phyloP scores from a whole-genome alignment of 2,113 vertebrate species.

The Catagonus wagneri region DNA sequence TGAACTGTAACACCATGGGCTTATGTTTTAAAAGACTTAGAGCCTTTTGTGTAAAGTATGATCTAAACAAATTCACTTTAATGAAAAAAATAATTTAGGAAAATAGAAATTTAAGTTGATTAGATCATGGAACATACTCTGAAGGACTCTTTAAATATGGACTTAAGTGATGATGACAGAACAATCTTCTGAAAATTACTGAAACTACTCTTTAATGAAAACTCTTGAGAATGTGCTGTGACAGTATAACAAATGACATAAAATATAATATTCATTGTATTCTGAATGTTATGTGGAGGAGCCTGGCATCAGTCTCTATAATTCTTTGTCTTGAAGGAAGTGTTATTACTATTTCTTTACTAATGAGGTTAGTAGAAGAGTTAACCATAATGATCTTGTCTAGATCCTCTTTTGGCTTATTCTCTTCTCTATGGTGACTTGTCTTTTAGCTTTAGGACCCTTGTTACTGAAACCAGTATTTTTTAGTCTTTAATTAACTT shows the following conservation, averaged over 20 bases:
- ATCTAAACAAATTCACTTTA: constrained; percentile 37
- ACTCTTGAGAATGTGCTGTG: not conserved
- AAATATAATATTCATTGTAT: not conserved
- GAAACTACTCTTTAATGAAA: not conserved
- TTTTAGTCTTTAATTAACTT: constrained; percentile 49
- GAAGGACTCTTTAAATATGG: not conserved
- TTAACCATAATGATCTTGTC: not conserved
- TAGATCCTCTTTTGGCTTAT: not conserved
- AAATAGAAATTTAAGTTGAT: constrained; percentile 11
- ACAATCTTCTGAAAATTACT: constrained; percentile 38
- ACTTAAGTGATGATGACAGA: not conserved
- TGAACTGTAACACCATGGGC: not conserved
- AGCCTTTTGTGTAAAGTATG: not conserved
- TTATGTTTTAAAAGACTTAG: constrained; percentile 32
- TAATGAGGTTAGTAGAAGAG: not conserved
- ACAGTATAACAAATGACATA: not conserved
- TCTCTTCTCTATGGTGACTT: not conserved
- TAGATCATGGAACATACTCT: not conserved
- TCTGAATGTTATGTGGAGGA: not conserved
- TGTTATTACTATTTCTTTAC: not conserved
- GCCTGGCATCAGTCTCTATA: not conserved
- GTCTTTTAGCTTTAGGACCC: not conserved
- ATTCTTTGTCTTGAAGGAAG: not conserved
- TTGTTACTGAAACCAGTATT: not conserved
- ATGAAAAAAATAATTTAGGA: constrained; percentile 46